Evolutionary conservation across 1,140 invertebrate species (phyloP), one percentile per base, ranked within the genome.

Genomic region (Bicyclus anynana): DNA sequence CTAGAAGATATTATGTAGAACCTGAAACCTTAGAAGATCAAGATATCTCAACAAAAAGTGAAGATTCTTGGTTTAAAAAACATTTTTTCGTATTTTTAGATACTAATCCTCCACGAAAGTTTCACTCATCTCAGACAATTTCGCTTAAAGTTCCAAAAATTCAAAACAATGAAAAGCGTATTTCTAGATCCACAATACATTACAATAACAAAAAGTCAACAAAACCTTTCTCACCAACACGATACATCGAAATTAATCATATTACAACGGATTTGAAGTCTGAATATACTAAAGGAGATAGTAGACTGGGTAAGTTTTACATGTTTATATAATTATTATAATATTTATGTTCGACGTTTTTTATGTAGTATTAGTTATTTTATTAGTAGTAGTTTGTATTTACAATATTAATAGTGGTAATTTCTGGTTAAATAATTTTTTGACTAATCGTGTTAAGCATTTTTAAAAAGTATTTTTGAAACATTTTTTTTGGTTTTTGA

Each of bases 61-160:
- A 84, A 35, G 79, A 83, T 35, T 80, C 76, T 0, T 86, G 83
- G 83, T 84, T 86, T 38, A 84, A 77, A 50, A 86, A 79, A 54
- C 78, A 83, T 66, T 86, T 86, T 52, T 81, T 74, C 54, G 51
- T 84, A 2, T 84, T 81, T 59, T 60, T 84, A 26, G 79, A 86
- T 27, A 76, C 67, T 40, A 75, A 66, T 20, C 67, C 77, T 9
- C 74, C 75, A 2, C 80, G 72, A 59, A 86, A 80, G 49, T 86
- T 65, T 50, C 76, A 86, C 44, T 71, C 74, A 0, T 61, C 72
- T 12, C 70, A 84, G 59, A 80, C 71, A 2, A 62, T 86, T 1
- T 48, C 70, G 12, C 49, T 80, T 12, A 80, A 82, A 56, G 57
- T 67, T 44, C 40, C 40, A 38, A 9, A 38, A 5, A 2, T 38